Percentiles rank a stretch among this genome's conserved stretches.
Conservation (phyloP, 2,113 vertebrate genomes). For the Crypturellus undulatus region DNA sequence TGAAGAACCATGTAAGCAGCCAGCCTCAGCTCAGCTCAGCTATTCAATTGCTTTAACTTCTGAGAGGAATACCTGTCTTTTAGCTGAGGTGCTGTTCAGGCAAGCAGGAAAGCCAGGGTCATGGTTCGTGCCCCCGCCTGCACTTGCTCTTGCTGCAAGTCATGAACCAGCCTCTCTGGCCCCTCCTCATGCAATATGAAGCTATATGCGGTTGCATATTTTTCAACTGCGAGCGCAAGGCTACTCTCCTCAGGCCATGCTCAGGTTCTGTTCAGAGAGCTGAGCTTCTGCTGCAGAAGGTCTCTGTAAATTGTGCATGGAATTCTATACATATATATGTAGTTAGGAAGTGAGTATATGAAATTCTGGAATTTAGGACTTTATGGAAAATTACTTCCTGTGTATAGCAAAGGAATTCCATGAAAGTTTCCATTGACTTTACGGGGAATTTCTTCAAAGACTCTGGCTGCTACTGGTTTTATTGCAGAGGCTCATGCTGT, state of each 20-base stretch:
- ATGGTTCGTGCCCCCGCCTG: accelerated
- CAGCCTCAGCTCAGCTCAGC: background rate
- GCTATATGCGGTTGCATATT: accelerated
- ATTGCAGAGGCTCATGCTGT: background rate
- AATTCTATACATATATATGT: background rate
- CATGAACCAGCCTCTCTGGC: background rate
- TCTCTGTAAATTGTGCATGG: background rate
- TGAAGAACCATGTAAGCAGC: slow-evolving; percentile 39
- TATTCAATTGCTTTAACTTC: background rate
- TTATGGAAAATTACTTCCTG: background rate
- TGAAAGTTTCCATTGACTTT: background rate
- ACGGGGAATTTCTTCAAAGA: background rate
- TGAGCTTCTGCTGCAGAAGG: background rate
- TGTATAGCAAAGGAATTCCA: background rate
- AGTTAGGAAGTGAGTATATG: background rate
- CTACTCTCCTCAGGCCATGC: background rate
- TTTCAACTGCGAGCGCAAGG: background rate
- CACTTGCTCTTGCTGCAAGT: background rate
- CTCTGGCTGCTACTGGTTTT: background rate
- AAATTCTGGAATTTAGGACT: background rate
- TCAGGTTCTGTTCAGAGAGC: background rate
- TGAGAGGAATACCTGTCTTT: background rate
- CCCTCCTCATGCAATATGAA: background rate
- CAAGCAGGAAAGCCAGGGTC: background rate
- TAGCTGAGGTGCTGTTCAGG: background rate